Conservation (phyloP, 2,797 vertebrate genomes). For the Crax fasciolata region DNA sequence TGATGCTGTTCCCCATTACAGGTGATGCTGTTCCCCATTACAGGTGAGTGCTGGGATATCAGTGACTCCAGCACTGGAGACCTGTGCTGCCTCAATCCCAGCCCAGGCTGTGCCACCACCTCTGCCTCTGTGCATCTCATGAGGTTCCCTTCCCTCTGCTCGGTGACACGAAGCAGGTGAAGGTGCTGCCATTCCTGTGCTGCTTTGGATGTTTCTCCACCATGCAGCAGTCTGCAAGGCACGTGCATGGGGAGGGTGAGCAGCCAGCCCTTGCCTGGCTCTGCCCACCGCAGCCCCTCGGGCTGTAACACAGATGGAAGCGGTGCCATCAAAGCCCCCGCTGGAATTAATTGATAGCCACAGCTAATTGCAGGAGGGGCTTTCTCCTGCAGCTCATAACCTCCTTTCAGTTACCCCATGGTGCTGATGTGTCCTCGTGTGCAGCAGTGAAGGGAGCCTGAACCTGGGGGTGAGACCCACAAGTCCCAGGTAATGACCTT, state of each 20-base stretch:
- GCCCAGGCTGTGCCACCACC: no score
- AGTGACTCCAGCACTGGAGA: no score
- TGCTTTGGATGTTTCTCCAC: accelerated
- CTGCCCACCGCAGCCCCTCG: background rate
- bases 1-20: background rate
- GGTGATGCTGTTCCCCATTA: background rate
- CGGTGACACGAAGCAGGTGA: background rate
- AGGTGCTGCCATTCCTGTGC: background rate
- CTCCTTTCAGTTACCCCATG: background rate
- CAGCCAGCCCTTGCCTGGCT: background rate
- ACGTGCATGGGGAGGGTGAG: background rate
- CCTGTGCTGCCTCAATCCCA: no score
- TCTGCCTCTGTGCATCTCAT: no score
- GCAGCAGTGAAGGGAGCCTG: background rate
- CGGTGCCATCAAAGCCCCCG: background rate
- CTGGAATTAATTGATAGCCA: accelerated
- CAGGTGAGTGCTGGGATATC: background rate
- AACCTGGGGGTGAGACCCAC: background rate
- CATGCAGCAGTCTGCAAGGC: background rate
- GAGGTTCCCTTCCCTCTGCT: no score
- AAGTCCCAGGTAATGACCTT: background rate
- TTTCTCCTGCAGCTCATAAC: background rate
- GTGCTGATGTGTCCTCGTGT: accelerated
- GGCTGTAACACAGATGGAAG: background rate
- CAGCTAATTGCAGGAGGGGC: background rate